phyloP scores from a whole-genome alignment of 1,140 invertebrate species.

The Diachasma alloeum region DNA sequence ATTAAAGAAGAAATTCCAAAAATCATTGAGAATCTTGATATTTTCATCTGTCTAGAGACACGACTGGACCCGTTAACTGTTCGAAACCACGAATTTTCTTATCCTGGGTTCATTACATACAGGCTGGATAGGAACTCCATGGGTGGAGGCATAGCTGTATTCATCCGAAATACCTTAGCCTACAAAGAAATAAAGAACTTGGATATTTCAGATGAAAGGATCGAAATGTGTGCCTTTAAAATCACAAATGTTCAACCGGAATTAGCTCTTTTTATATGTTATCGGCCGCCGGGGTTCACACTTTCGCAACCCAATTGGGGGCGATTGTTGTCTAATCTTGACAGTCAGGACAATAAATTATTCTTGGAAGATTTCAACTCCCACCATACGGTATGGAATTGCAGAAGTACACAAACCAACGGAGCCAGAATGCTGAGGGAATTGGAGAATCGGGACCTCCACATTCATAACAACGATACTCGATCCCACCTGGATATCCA shows the following conservation, averaged over 20 bases:
- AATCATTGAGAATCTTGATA: not conserved
- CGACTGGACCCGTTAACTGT: not conserved
- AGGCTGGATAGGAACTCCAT: not conserved
- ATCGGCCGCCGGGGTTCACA: not conserved
- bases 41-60: not conserved
- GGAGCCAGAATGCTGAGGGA: conserved; percentile 7
- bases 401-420: not conserved
- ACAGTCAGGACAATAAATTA: conserved; percentile 17
- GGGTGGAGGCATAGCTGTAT: not conserved
- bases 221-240: not conserved
- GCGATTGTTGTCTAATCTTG: not conserved
- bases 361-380: not conserved
- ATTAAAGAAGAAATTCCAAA: not conserved
- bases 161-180: not conserved
- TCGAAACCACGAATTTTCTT: not conserved
- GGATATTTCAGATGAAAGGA: not conserved
- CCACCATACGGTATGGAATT: not conserved
- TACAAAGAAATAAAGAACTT: not conserved
- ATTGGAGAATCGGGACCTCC: not conserved
- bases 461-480: conserved; percentile 9
- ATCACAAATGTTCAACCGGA: not conserved
- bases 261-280: not conserved
- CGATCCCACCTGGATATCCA: not conserved
- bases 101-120: not conserved
- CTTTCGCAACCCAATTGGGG: not conserved